Conservation (phyloP, 2,113 vertebrate species). For the Brachypodius melanocephalos region DNA sequence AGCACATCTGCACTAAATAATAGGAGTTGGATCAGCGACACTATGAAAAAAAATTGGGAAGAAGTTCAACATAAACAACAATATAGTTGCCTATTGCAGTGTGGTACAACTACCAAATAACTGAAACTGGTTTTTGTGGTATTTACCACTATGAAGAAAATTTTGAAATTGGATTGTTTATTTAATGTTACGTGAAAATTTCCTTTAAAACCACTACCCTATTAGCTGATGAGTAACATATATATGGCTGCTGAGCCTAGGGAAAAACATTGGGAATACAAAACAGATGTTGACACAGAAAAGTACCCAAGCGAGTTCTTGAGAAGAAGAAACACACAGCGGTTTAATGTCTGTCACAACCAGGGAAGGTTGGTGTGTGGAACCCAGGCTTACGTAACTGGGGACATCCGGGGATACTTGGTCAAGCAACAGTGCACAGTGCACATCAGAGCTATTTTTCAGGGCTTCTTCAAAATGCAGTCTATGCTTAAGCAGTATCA, state of each 20-base stretch:
- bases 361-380: constrained; percentile 5
- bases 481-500: neutral
- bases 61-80: neutral
- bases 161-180: neutral
- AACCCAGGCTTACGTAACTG: neutral
- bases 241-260: neutral
- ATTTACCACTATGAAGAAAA: neutral
- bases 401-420: neutral
- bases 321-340: neutral
- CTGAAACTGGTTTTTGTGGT: neutral
- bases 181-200: neutral
- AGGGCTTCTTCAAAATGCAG: neutral
- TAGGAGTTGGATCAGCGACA: neutral
- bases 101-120: neutral
- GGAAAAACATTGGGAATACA: neutral
- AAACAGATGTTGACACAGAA: neutral
- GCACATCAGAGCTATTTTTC: neutral
- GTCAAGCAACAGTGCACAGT: neutral
- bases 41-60: neutral
- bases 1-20: neutral
- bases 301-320: neutral
- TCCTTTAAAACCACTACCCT: neutral
- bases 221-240: neutral
- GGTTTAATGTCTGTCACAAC: constrained; percentile 76
- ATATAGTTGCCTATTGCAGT: neutral